These are phyloP conservation scores for Perdita meconis DNA, from an alignment of 2,888 invertebrate species.

Conservation along the genomic window DNA sequence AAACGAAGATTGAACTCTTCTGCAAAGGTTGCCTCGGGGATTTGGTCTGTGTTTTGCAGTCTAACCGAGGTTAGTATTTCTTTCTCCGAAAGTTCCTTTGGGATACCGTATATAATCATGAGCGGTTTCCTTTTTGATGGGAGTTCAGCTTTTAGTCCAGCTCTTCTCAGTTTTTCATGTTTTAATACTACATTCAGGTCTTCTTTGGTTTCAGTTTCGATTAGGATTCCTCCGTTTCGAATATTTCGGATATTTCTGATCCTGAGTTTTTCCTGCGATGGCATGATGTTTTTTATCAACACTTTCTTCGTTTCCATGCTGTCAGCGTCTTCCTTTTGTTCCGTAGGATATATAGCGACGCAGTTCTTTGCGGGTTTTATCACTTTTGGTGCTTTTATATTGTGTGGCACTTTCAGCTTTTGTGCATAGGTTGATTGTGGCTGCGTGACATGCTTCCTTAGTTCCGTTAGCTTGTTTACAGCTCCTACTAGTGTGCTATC, in stretches of 20 bases:
- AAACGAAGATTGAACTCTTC: not conserved
- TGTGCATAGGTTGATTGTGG: too few relatives aligned
- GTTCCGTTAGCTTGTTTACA: too few relatives aligned
- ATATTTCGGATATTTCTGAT: not conserved
- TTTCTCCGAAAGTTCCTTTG: not conserved
- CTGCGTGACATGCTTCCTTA: too few relatives aligned
- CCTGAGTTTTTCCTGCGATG: not conserved
- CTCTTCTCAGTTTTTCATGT: not conserved
- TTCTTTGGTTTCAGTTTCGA: too few relatives aligned
- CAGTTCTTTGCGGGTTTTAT: too few relatives aligned
- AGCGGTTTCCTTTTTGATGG: not conserved
- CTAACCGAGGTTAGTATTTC: not conserved
- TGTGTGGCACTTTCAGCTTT: too few relatives aligned
- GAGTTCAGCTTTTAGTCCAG: not conserved
- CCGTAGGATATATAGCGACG: not conserved
- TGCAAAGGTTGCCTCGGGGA: too few relatives aligned
- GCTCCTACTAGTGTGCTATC: too few relatives aligned
- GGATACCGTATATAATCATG: not conserved
- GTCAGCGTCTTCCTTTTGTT: not conserved
- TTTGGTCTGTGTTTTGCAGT: too few relatives aligned
- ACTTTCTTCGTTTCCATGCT: not conserved
- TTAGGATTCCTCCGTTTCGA: not conserved
- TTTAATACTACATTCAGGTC: not conserved
- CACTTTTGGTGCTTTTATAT: too few relatives aligned
- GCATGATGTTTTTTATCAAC: not conserved